phyloP scores from a whole-genome alignment of 2,113 vertebrate genomes.

The Petroica traversi region DNA sequence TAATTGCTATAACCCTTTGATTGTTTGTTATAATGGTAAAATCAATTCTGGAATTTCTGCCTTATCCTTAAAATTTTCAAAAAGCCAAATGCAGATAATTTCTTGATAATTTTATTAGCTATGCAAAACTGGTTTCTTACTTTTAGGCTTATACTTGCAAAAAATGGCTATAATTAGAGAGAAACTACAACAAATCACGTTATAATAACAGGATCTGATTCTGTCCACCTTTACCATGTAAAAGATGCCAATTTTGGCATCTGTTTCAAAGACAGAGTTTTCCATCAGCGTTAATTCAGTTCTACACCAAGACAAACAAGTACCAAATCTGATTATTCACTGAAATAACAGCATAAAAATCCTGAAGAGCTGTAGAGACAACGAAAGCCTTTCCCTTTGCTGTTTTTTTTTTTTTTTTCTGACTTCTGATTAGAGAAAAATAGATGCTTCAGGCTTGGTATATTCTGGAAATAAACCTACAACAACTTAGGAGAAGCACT shows the following conservation, averaged over 20 bases:
- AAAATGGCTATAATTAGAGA: background rate
- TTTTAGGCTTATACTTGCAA: background rate
- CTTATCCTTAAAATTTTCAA: background rate
- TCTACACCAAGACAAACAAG: background rate
- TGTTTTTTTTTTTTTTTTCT: background rate
- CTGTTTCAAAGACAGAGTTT: background rate
- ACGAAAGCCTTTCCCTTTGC: background rate
- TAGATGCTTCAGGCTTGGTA: background rate
- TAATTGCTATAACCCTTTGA: background rate
- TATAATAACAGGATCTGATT: rapidly evolving
- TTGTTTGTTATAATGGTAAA: background rate
- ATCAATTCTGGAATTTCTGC: background rate
- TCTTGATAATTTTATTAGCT: background rate
- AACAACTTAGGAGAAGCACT: background rate
- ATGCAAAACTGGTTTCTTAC: background rate
- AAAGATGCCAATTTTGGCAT: background rate
- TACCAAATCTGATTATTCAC: background rate
- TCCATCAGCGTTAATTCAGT: background rate
- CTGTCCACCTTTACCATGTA: rapidly evolving
- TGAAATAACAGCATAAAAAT: background rate
- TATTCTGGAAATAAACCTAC: background rate
- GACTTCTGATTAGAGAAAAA: background rate
- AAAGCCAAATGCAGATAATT: background rate
- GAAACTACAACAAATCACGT: background rate
- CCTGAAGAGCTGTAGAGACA: background rate